Evolutionary conservation across 2,888 invertebrate genomes (phyloP).

Genomic region (Drosophila falleni): DNA sequence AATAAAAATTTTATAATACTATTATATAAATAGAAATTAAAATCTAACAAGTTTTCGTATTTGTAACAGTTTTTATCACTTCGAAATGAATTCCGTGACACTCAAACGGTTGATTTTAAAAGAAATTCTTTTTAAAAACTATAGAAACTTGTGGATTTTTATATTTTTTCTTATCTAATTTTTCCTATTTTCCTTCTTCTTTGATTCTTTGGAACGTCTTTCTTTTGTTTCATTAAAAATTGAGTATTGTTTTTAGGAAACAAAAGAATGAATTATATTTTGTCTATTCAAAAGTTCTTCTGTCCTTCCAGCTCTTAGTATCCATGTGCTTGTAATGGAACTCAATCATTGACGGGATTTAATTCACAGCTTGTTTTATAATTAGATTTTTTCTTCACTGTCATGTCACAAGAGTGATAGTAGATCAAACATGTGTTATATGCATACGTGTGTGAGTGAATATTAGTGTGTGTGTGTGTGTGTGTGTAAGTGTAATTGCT

Average conservation of each 20-base stretch:
- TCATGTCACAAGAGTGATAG: constrained; percentile 27
- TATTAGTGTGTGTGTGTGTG: constrained; percentile 18
- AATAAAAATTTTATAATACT: too few relatives aligned
- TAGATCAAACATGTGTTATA: constrained; percentile 4
- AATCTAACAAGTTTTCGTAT: too few relatives aligned
- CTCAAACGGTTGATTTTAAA: too few relatives aligned
- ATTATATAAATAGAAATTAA: too few relatives aligned
- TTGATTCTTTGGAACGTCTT: not conserved
- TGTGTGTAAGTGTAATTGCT: constrained; percentile 64
- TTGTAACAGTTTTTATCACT: too few relatives aligned
- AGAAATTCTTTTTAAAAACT: too few relatives aligned
- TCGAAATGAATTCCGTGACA: too few relatives aligned
- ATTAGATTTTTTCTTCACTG: constrained; percentile 42
- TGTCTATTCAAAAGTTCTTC: not conserved
- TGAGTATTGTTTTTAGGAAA: constrained; percentile 2
- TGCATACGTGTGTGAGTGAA: not conserved
- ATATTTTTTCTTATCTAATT: not conserved
- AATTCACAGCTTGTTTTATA: constrained; percentile 52
- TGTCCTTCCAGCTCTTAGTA: not conserved
- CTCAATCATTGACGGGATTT: constrained; percentile 54
- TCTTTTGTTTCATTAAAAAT: not conserved
- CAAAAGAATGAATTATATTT: constrained; percentile 2
- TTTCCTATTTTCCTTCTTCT: not conserved
- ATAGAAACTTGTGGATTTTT: too few relatives aligned
- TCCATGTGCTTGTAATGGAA: constrained; percentile 22